Evolutionary conservation across 2,797 vertebrate species (phyloP), one percentile per base, ranked within the genome.

Genomic region (Luscinia luscinia): DNA sequence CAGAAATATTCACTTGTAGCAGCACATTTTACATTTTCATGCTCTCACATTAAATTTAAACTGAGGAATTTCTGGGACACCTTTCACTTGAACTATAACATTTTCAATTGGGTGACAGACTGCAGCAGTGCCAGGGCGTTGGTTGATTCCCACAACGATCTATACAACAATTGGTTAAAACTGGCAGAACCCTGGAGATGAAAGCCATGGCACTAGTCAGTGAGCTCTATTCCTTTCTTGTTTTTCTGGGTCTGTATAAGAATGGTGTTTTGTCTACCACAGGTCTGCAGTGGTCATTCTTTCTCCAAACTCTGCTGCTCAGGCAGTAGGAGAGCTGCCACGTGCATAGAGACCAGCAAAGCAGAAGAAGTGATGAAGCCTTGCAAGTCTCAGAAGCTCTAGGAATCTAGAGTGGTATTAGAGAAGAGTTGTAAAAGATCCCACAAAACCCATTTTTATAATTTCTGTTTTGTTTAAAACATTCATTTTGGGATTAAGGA

Each of bases 101-200:
- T 52, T 89, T 85, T 89, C 58, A 87, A 58, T 16, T 78, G 70
- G 73, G 57, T 95, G 90, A 88, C 58, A 75, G 70, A 93, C 48
- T 94, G 64, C 64, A 80, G 51, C 26, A 62, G 68, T 87, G 74
- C 38, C 76, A 81, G 68, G 54, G 16, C 48, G 10, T 67, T 90
- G 86, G 94, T 77, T 19, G 12, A 91, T 94, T 91, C n/a, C 46
- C 75, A 38, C 7, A 5, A 27, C 32, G 4, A 77, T 94, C 93
- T 92, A 24, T 96, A 62, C 10, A 74, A 67, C 3, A 14, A n/a
- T 32, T 83, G 40, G 34, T 90, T 92, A 88, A 72, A 69, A 57
- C 51, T 79, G 52, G 55, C 73, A 88, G 87, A 66, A 91, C 66
- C 73, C 3, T 81, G 61, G 81, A 86, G 78, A 70, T 72, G 7